These are phyloP conservation scores for Pardalotus punctatus DNA, from an alignment of 2,113 vertebrate species.

Conservation along the genomic window DNA sequence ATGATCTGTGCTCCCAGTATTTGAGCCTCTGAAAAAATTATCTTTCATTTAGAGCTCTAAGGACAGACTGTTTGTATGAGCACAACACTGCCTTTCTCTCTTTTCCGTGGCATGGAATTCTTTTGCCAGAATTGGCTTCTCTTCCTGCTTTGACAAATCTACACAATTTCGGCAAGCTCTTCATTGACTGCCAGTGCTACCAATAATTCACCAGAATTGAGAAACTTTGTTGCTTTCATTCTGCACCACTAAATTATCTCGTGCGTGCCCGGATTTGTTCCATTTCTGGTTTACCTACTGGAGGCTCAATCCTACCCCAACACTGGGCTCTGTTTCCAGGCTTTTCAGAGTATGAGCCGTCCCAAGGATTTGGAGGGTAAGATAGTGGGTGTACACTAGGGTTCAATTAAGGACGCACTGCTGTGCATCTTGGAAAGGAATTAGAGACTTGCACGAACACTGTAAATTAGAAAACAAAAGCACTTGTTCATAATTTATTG, in stretches of 20 bases:
- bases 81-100: not conserved
- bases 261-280: constrained; percentile 43
- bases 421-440: not conserved
- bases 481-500: not conserved
- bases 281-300: not conserved
- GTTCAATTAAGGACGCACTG: not conserved
- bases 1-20: not conserved
- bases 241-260: not conserved
- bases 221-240: constrained; percentile 20
- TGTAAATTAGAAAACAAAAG: constrained; percentile 2
- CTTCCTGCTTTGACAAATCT: constrained; percentile 29
- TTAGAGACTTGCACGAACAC: not conserved
- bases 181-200: constrained; percentile 14
- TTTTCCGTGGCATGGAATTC: not conserved
- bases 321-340: not conserved
- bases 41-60: not conserved
- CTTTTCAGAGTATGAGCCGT: not conserved
- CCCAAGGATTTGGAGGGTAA: not conserved
- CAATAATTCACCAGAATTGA: constrained; percentile 22
- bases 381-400: not conserved
- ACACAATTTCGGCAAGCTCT: not conserved
- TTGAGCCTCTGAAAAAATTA: not conserved
- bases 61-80: not conserved
- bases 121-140: not conserved
- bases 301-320: not conserved